Conservation (phyloP, 1,140 invertebrate species). For the Drosophila leontia region DNA sequence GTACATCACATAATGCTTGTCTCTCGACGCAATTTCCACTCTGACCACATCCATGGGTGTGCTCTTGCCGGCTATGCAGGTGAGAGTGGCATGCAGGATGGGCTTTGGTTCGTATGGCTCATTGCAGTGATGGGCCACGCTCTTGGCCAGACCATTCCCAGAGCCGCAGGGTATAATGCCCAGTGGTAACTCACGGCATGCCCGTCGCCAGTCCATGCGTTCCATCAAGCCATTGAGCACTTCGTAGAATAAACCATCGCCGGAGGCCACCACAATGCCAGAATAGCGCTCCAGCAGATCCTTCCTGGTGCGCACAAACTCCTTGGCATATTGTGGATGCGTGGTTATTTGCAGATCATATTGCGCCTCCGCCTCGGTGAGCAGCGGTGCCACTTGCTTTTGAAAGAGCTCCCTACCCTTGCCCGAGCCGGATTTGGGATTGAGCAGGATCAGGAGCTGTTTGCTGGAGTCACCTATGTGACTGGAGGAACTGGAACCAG, state of each 20-base stretch:
- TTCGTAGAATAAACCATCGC: constrained; percentile 97
- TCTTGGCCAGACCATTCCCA: constrained; percentile 96
- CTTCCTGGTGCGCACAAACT: constrained; percentile 91
- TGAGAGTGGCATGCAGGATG: constrained; percentile 92
- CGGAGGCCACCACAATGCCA: constrained; percentile 94
- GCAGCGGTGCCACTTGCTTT: constrained; percentile 92
- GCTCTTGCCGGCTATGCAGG: constrained; percentile 91
- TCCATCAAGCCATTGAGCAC: constrained; percentile 96
- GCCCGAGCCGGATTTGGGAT: constrained; percentile 97
- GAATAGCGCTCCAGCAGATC: constrained; percentile 89
- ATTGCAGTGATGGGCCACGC: constrained; percentile 91
- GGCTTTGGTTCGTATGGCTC: constrained; percentile 93
- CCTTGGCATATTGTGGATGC: constrained; percentile 93
- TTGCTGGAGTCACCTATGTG: constrained; percentile 28
- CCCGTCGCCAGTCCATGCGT: constrained; percentile 93
- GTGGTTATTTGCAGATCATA: constrained; percentile 96
- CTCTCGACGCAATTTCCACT: constrained; percentile 89
- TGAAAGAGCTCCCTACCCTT: constrained; percentile 93
- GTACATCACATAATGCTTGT: constrained; percentile 88
- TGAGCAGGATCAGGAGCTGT: constrained; percentile 92
- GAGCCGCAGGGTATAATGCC: constrained; percentile 97
- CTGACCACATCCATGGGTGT: constrained; percentile 94
- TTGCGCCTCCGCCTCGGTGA: constrained; percentile 93
- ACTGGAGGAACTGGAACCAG: background rate
- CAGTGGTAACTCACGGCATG: constrained; percentile 91